Evolutionary conservation across 1,140 invertebrate species (phyloP), one percentile per base, ranked within the genome.

Genomic region (Wiebesia pumilae): DNA sequence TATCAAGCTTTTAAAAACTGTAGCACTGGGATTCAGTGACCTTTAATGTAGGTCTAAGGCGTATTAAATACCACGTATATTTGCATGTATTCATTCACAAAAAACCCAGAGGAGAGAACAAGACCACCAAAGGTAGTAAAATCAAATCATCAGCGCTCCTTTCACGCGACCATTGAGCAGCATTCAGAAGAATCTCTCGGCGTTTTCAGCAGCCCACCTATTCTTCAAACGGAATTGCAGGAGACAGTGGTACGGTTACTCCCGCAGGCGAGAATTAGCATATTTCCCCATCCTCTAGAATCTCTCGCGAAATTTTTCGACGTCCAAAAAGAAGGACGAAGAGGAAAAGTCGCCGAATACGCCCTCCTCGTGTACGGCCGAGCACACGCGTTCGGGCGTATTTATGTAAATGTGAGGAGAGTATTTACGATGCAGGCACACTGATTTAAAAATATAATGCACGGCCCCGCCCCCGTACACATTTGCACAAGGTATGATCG

Each of bases 401-500:
- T 86, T 86, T 81, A 86, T 81, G 78, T 40, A 86, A 86, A 86
- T 86, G 35, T 9, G 27, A 16, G n/a, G 65, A 1, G 24, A 33
- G 51, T 83, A 86, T 86, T 86, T 86, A 83, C 67, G 24, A 73
- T 54, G 21, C 21, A 16, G 6, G 2, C 21, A 35, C 30, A 73
- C 73, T 83, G 81, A 83, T 87, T 87, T 83, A 67, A 87, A 87
- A 87, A 87, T 83, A 87, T 87, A 79, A 87, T 87, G 14, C 16
- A 16, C 30, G 27, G 62, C 10, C 6, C 33, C 47, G 9, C 30
- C 35, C 35, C 19, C 14, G 40, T 6, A 16, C 27, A 33, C 21
- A 77, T 77, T 62, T 62, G 58, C 21, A 4, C 1, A 27, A 27
- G 7, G 58, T 62, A 27, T 27, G 58, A 62, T 62, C 58, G 58